A percentile compares a stretch with the other conserved stretches of the same genome.
phyloP scores from a whole-genome alignment of 2,888 invertebrate genomes.

The Leptarthrus brevirostris region DNA sequence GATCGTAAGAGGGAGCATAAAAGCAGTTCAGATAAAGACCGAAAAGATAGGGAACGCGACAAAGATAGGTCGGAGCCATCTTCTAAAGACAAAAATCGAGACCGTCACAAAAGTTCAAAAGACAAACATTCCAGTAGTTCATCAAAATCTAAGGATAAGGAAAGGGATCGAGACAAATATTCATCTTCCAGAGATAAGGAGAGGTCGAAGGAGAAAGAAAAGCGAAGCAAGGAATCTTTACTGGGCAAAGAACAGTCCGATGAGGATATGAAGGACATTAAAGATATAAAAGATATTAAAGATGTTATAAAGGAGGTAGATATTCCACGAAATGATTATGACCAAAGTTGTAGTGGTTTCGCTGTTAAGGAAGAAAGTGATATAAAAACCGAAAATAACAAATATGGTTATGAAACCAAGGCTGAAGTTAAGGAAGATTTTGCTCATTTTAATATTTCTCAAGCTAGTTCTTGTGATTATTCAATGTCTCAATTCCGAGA shows the following conservation, averaged over 20 bases:
- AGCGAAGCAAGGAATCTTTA: background rate
- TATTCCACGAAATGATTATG: slow-evolving; percentile 57
- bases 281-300: slow-evolving; percentile 59
- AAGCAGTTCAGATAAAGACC: slow-evolving; percentile 58
- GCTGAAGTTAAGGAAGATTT: slow-evolving; percentile 62
- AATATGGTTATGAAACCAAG: slow-evolving; percentile 54
- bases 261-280: slow-evolving; percentile 58
- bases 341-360: slow-evolving; percentile 60
- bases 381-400: slow-evolving; percentile 35
- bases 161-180: slow-evolving; percentile 63
- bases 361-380: slow-evolving; percentile 59
- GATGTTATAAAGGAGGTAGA: slow-evolving; percentile 56
- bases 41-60: slow-evolving; percentile 32
- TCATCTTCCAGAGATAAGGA: slow-evolving; percentile 59
- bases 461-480: slow-evolving; percentile 78
- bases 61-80: slow-evolving; percentile 51
- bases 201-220: slow-evolving; percentile 59
- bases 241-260: background rate
- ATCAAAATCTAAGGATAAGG: slow-evolving; percentile 61
- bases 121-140: slow-evolving; percentile 66
- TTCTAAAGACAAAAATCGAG: slow-evolving; percentile 55
- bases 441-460: slow-evolving; percentile 67
- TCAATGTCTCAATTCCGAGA: slow-evolving; percentile 75
- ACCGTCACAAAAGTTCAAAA: slow-evolving; percentile 62
- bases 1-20: slow-evolving; percentile 65